Evolutionary conservation across 2,888 invertebrate species (phyloP), one percentile per base, ranked within the genome.

Genomic region (Nymphalis urticae): DNA sequence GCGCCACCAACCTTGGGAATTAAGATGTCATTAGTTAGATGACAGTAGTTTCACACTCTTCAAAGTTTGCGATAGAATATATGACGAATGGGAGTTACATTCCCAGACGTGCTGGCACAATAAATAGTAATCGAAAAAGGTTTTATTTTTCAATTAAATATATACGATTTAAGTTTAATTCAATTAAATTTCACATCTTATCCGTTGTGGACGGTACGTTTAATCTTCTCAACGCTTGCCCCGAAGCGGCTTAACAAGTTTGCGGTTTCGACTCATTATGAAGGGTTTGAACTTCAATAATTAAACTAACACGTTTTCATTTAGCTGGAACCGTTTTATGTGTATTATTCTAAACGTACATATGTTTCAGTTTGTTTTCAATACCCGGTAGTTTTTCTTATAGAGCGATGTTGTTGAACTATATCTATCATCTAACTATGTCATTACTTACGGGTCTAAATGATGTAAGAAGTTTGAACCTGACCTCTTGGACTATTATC

Each of bases 191-290:
- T 56, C 16, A 32, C 58, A 13, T 3, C 58, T 42, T 58, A 5
- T 42, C n/a, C 5, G 54, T 19, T n/a, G 50, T 58, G 58, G 58
- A 42, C 36, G 58, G n/a, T 19, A 9, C 19, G 58, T 58, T 58
- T 58, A 58, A 58, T 58, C 58, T 58, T 13, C 36, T 58, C 58
- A 19, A 42, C 58, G 58, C 54, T 21, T 54, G 21, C 19, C 54
- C 54, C 42, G 60, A 32, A 66, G 66, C 27, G 68, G 50, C 48
- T 63, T 59, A 68, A 68, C 62, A 59, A 66, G 66, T 53, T 59
- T 63, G 68, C 68, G 68, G 68, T 63, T 63, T 36, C 27, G 47
- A 56, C 58, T 63, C 62, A 59, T 59, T 62, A 51, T 47, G 62
- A 68, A 59, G 24, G 62, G 56, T 67, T 50, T 62, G 48, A 48